Base-by-base conservation (phyloP, 2,888 invertebrate species). In the Eilema griseolum region DNA sequence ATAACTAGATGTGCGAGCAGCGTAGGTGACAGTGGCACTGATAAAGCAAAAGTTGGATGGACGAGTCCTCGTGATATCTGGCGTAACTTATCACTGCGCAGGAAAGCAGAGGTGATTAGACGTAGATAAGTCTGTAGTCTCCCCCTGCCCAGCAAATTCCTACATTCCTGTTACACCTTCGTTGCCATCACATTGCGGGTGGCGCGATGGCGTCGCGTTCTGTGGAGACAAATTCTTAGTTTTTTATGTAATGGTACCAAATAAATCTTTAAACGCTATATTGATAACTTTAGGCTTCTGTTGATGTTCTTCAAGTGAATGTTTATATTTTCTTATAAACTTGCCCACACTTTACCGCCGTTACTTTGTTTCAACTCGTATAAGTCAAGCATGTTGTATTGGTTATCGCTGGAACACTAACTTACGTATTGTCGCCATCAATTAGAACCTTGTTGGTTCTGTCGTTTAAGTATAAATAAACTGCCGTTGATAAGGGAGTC, bases 41-140 rank as follows among this genome's bases (percentile, higher is more conserved):
- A 95, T 87, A 95, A 93, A 88, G 78, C 91, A 76, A 95, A 95
- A 89, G 89, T 90, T 78, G 95, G 93, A 80, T 95, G 95, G 95
- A 93, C 91, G 28, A 95, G 94, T 87, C 95, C 95, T 60, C 90
- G 95, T 61, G 95, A 95, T 76, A 93, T 95, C 85, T 95, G 95
- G 95, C 90, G 95, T 80, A 95, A 95, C 79, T 89, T 95, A 76
- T 95, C 95, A 56, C 82, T 95, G 77, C 90, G 95, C 72, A 91
- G 94, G 82, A 95, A 95, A 84, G 92, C 92, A 14, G 95, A 95
- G 95, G 95, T 95, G 86, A 90, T 79, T 57, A 37, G 57, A 56
- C 23, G 24, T 20, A 8, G 31, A 56, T 33, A 65, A 56, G n/a
- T 56, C 14, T 28, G 14, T 31, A n/a, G 28, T 28, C 20, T 64